phyloP scores from a whole-genome alignment of 2,113 vertebrate species.

The Chunga burmeisteri region DNA sequence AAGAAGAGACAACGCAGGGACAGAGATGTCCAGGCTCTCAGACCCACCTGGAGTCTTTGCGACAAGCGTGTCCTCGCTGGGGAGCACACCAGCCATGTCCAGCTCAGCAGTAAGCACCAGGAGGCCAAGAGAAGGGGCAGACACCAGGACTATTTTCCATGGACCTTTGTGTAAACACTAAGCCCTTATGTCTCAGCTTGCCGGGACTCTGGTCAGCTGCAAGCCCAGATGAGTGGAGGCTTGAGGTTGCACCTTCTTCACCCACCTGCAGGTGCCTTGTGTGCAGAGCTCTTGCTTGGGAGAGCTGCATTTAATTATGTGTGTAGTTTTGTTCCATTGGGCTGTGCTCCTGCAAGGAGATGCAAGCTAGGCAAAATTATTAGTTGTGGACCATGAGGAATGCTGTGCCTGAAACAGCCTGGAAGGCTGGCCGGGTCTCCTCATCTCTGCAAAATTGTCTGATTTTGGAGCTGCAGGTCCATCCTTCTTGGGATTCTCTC shows the following conservation, averaged over 20 bases:
- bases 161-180: not conserved
- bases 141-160: rapidly evolving
- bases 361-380: not conserved
- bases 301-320: not conserved
- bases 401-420: not conserved
- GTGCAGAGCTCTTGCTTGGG: not conserved
- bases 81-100: rapidly evolving
- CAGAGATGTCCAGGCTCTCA: not conserved
- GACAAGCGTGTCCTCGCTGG: rapidly evolving
- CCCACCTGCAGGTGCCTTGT: not conserved
- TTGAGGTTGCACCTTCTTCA: not conserved
- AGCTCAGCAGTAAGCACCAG: not conserved
- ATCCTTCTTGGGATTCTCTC: rapidly evolving
- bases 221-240: not conserved
- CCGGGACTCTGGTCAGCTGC: not conserved
- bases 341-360: not conserved
- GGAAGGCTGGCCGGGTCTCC: not conserved
- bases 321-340: rapidly evolving
- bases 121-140: not conserved
- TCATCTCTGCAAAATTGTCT: rapidly evolving
- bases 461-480: not conserved
- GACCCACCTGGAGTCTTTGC: not conserved
- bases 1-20: too few relatives aligned
- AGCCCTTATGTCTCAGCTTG: not conserved
- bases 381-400: not conserved